Evolutionary conservation across 2,888 invertebrate species (phyloP).

Genomic region (Pecten maximus): DNA sequence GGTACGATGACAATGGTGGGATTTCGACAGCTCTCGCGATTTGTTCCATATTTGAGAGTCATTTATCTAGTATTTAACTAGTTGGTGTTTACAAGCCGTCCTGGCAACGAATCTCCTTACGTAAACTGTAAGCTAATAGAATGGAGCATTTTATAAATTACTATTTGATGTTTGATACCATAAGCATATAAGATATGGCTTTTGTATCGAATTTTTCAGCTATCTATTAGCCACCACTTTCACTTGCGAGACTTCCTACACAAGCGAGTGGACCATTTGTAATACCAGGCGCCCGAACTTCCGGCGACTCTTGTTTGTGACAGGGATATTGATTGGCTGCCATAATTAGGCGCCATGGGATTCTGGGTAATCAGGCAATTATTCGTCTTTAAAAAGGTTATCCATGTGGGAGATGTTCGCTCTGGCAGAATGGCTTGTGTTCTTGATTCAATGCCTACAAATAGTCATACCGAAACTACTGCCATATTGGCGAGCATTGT

Average conservation of each 20-base stretch:
- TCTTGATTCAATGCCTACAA: background rate
- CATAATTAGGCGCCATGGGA: conserved; percentile 23
- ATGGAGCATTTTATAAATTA: too few relatives aligned
- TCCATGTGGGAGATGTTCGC: background rate
- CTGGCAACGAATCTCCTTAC: too few relatives aligned
- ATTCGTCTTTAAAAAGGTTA: background rate
- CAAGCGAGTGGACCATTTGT: background rate
- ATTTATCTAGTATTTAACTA: too few relatives aligned
- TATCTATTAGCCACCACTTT: background rate
- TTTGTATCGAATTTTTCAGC: too few relatives aligned
- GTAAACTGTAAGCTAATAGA: too few relatives aligned
- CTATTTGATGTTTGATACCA: too few relatives aligned
- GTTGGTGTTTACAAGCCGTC: too few relatives aligned
- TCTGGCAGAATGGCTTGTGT: background rate
- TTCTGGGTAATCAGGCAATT: conserved; percentile 13
- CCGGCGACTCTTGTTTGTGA: background rate
- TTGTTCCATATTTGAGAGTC: too few relatives aligned
- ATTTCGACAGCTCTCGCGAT: too few relatives aligned
- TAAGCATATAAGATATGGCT: too few relatives aligned
- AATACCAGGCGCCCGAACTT: background rate
- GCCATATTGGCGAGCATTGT: background rate
- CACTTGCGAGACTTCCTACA: background rate
- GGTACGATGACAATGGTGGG: too few relatives aligned
- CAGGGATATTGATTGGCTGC: conserved; percentile 1
- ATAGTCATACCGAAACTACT: background rate